Percentiles rank a stretch among this genome's conserved stretches.
These are phyloP conservation scores for Falcaria lacertinaria DNA, from an alignment of 2,888 invertebrate genomes.

Conservation along the genomic window DNA sequence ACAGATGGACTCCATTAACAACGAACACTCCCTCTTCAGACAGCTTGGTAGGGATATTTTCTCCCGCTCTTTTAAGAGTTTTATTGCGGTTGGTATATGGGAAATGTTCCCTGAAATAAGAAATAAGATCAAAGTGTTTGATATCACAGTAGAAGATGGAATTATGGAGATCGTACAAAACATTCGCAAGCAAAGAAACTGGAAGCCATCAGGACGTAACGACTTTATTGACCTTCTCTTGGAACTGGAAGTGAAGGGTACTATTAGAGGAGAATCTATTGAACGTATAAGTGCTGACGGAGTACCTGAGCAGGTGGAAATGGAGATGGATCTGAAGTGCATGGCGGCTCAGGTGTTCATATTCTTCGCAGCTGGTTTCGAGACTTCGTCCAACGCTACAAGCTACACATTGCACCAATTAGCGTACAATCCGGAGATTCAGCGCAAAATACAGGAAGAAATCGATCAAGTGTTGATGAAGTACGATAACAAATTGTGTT, in stretches of 20 bases:
- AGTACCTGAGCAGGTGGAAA: constrained; percentile 31
- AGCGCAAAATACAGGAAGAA: constrained; percentile 48
- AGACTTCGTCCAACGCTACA: constrained; percentile 64
- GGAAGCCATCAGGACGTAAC: constrained; percentile 43
- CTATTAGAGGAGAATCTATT: constrained; percentile 47
- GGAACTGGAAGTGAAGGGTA: constrained; percentile 41
- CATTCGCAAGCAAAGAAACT: constrained; percentile 43
- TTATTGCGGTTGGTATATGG: constrained; percentile 24
- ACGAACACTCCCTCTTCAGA: constrained; percentile 44
- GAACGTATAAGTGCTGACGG: constrained; percentile 42
- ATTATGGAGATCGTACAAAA: constrained; percentile 31
- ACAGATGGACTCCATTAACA: constrained; percentile 40
- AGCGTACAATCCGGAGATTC: constrained; percentile 55
- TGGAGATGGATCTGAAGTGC: constrained; percentile 38
- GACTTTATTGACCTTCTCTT: constrained; percentile 52
- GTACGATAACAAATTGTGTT: constrained; percentile 48
- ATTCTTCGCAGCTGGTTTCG: constrained; percentile 68
- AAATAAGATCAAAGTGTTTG: constrained; percentile 16
- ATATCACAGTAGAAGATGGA: constrained; percentile 18
- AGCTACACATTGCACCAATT: constrained; percentile 56
- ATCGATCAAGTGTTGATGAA: constrained; percentile 48
- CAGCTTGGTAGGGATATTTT: constrained; percentile 37
- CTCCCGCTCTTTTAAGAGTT: constrained; percentile 17
- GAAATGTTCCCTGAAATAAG: constrained; percentile 43
- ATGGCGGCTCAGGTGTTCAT: constrained; percentile 52